Evolutionary conservation across 53 echinoderm and acorn worm species (phyloP).

Genomic region (Echinarachnius parma): DNA sequence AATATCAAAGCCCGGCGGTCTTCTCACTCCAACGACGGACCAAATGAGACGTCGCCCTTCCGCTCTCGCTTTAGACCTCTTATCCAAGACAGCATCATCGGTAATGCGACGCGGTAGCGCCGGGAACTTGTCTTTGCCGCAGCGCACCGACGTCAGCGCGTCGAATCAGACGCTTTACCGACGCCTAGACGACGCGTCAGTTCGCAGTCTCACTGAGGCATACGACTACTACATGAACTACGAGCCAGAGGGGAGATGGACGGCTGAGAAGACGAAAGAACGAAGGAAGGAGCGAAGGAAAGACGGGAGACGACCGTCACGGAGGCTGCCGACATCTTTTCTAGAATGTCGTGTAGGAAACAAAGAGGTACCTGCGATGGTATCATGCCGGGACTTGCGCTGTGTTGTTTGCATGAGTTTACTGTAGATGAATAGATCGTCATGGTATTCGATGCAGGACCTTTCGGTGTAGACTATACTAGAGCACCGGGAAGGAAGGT

Average conservation of each 20-base stretch:
- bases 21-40: neutral
- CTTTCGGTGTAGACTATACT: too few species aligned
- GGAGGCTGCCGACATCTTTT: neutral
- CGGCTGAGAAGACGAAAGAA: neutral
- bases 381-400: neutral
- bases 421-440: neutral
- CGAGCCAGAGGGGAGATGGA: neutral
- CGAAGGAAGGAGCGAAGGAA: neutral
- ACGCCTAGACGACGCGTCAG: neutral
- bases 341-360: neutral
- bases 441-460: neutral
- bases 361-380: neutral
- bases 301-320: too few species aligned
- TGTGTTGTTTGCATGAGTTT: neutral
- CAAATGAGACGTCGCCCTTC: conserved; percentile 30
- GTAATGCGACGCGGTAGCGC: neutral
- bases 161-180: conserved; percentile 14
- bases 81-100: neutral
- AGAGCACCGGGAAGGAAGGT: too few species aligned
- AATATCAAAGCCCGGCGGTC: too few species aligned
- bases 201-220: conserved; percentile 6
- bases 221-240: conserved; percentile 38
- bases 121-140: neutral
- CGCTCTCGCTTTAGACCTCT: conserved; percentile 1
- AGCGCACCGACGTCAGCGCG: neutral